Conservation (phyloP, 2,888 invertebrate species). For the Acronicta alni region DNA sequence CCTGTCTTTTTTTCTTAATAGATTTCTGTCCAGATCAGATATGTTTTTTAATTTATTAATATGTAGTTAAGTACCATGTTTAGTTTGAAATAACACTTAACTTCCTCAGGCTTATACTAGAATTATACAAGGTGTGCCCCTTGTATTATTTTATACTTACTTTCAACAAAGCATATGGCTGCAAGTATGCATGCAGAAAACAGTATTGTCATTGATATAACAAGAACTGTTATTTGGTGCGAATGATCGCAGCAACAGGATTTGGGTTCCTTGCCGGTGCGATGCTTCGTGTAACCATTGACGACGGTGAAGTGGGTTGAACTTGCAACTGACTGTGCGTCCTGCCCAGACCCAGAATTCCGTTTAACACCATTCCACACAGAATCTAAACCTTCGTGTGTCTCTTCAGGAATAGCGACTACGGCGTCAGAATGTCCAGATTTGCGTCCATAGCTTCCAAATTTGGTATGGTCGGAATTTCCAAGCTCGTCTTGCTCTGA, state of each 20-base stretch:
- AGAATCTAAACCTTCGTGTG: constrained; percentile 75
- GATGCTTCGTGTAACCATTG: constrained; percentile 92
- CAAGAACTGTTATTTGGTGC: constrained; percentile 94
- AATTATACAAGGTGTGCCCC: no score
- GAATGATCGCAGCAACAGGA: constrained; percentile 93
- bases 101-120: no score
- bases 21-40: no score
- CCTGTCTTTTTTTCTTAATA: no score
- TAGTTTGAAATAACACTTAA: no score
- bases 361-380: constrained; percentile 86
- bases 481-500: constrained; percentile 77
- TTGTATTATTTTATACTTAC: constrained; percentile 91
- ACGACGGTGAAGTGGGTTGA: constrained; percentile 96
- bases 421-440: constrained; percentile 73
- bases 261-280: constrained; percentile 89
- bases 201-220: constrained; percentile 94
- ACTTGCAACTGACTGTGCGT: constrained; percentile 94
- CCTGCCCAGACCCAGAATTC: constrained; percentile 86
- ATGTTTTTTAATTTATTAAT: no score
- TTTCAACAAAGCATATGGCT: constrained; percentile 95
- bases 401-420: constrained; percentile 82
- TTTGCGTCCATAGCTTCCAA: constrained; percentile 76
- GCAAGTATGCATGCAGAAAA: constrained; percentile 94
- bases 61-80: no score
- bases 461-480: constrained; percentile 75